Conservation (phyloP, 1,140 invertebrate genomes). For the Phocides pigmalion region DNA sequence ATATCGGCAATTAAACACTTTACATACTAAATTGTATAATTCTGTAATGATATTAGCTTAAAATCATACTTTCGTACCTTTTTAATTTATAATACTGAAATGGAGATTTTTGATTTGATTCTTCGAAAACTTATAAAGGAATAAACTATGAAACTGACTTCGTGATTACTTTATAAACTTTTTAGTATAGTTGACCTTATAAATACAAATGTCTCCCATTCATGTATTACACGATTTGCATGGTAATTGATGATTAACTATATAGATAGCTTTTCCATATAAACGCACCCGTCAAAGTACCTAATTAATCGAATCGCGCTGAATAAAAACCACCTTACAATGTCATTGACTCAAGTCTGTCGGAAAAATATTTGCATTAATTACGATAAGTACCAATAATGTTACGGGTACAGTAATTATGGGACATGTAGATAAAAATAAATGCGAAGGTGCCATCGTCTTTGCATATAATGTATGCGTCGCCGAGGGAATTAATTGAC, state of each 20-base stretch:
- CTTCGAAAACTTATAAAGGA: no score
- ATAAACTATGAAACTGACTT: no score
- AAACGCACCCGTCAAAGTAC: not conserved
- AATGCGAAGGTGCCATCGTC: slow-evolving; percentile 8
- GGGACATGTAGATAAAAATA: not conserved
- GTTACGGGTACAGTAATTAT: not conserved
- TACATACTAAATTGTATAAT: no score
- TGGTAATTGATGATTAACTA: not conserved
- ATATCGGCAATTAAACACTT: no score
- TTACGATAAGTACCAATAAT: not conserved
- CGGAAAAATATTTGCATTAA: not conserved
- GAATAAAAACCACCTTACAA: not conserved
- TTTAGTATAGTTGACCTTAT: no score
- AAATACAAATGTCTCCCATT: no score
- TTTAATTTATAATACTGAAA: no score
- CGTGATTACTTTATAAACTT: no score
- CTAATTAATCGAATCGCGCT: not conserved
- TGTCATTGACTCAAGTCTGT: not conserved
- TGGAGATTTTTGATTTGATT: no score
- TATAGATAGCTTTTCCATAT: not conserved
- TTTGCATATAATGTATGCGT: slow-evolving; percentile 41
- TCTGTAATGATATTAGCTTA: no score
- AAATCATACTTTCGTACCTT: no score
- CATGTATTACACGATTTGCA: no score
- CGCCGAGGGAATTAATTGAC: slow-evolving; percentile 50